Evolutionary conservation across 2,113 vertebrate genomes (phyloP).

Genomic region (Laticauda colubrina): DNA sequence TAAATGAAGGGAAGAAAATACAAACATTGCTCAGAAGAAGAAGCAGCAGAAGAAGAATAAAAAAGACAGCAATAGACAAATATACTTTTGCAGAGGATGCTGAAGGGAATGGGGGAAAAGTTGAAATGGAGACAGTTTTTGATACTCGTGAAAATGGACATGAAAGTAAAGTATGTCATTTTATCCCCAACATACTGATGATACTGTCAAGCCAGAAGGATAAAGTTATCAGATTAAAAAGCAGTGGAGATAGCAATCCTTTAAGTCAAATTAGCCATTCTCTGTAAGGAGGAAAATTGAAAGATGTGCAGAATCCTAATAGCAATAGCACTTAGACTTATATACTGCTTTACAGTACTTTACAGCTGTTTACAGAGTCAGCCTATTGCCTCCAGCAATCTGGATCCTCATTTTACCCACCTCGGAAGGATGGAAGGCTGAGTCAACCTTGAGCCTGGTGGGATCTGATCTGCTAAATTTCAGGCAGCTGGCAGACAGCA

Average conservation of each 20-base stretch:
- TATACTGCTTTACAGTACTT: no score
- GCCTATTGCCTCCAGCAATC: no score
- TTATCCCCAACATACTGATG: neutral
- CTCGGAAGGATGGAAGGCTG: no score
- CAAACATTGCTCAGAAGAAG: neutral
- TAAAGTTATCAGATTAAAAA: neutral
- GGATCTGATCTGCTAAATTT: no score
- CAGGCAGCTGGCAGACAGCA: no score
- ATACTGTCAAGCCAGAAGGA: neutral
- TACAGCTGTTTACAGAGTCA: no score
- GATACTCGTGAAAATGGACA: neutral
- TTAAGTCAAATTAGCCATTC: neutral
- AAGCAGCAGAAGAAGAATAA: neutral
- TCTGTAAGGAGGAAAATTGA: neutral
- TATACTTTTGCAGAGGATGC: neutral
- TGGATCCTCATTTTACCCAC: no score
- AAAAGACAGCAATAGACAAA: neutral
- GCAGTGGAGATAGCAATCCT: neutral
- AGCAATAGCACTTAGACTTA: no score
- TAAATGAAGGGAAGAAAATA: neutral
- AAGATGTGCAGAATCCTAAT: neutral
- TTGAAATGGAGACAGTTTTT: neutral
- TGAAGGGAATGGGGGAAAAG: neutral
- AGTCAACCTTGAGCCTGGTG: no score
- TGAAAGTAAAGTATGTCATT: neutral